A percentile compares a stretch with the other conserved stretches of the same genome.
These are phyloP conservation scores for Chydorus sphaericus DNA, from an alignment of 2,888 invertebrate species.

Conservation along the genomic window DNA sequence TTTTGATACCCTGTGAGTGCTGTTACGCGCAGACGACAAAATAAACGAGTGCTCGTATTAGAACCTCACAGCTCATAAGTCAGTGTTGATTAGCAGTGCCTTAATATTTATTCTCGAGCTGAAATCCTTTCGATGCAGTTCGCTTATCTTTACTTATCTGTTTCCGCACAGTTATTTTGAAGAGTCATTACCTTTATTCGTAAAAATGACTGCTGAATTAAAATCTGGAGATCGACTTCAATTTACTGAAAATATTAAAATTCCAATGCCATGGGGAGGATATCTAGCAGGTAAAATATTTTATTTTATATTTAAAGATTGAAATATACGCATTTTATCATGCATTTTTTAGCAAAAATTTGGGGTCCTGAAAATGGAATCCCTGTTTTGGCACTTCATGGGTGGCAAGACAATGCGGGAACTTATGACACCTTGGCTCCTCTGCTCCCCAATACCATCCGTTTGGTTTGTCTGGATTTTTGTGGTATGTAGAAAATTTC, in stretches of 20 bases:
- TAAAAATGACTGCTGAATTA: no score
- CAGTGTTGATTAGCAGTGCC: no score
- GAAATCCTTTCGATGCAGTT: no score
- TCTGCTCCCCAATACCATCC: slow-evolving; percentile 30
- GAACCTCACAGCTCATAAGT: no score
- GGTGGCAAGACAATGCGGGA: slow-evolving; percentile 33
- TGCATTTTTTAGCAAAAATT: slow-evolving; percentile 18
- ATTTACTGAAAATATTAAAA: neutral
- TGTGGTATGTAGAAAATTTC: slow-evolving; percentile 23
- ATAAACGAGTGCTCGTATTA: no score
- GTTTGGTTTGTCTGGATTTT: slow-evolving; percentile 25
- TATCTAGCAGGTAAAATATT: neutral
- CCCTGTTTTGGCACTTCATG: slow-evolving; percentile 28
- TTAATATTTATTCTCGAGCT: no score
- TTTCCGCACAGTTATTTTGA: no score
- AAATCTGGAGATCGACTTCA: no score
- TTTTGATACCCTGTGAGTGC: no score
- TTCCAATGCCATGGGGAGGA: neutral
- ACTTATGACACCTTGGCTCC: slow-evolving; percentile 31
- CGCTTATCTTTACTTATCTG: no score
- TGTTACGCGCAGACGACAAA: no score
- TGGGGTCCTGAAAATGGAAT: slow-evolving; percentile 26
- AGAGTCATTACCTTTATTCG: no score
- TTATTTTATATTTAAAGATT: neutral
- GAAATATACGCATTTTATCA: neutral